Evolutionary conservation across 1,140 invertebrate species (phyloP).

Genomic region (Anastrepha obliqua): DNA sequence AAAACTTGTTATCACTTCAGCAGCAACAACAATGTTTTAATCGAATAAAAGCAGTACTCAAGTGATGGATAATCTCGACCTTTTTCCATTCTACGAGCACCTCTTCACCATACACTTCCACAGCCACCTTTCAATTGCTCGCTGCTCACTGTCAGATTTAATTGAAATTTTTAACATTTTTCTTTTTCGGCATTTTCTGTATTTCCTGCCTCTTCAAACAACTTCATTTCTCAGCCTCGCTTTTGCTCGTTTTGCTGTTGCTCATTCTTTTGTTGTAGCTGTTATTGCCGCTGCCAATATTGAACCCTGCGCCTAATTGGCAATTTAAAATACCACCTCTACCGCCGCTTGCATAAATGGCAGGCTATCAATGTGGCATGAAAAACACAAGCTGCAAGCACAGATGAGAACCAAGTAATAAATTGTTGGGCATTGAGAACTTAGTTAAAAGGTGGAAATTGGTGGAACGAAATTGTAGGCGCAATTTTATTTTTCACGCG

Average conservation of each 20-base stretch:
- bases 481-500: slow-evolving; percentile 38
- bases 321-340: slow-evolving; percentile 40
- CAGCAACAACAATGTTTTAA: slow-evolving; percentile 40
- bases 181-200: slow-evolving; percentile 39
- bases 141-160: slow-evolving; percentile 6
- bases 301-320: slow-evolving; percentile 40
- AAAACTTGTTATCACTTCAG: slow-evolving; percentile 20
- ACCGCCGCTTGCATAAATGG: background rate
- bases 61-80: slow-evolving; percentile 39
- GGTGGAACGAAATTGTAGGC: background rate
- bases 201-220: slow-evolving; percentile 33
- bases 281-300: slow-evolving; percentile 6
- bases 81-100: background rate
- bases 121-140: background rate
- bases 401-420: background rate
- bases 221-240: slow-evolving; percentile 5
- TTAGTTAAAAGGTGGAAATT: background rate
- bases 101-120: background rate
- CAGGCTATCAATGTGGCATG: background rate
- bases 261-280: background rate
- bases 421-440: background rate
- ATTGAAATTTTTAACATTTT: slow-evolving; percentile 52
- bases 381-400: background rate
- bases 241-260: background rate
- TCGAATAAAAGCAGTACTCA: slow-evolving; percentile 31